A percentile compares a stretch with the other conserved stretches of the same genome.
phyloP scores from a whole-genome alignment of 2,888 invertebrate species.

The Stomorhina lunata region DNA sequence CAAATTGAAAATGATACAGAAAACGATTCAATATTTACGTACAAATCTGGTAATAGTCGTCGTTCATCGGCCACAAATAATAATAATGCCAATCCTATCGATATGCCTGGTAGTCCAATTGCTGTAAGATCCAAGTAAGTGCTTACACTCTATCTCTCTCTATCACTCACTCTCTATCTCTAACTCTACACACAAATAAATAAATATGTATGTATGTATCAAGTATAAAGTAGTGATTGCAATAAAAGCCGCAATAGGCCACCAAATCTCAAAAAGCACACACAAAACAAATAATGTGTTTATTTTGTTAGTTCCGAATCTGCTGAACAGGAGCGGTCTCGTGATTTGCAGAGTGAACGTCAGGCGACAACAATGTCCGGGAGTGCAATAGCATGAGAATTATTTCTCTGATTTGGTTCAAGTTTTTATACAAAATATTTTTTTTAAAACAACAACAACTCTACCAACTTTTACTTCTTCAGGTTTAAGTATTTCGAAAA shows the following conservation, averaged over 20 bases:
- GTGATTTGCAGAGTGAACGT: slow-evolving; percentile 79
- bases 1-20: slow-evolving; percentile 80
- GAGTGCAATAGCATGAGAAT: slow-evolving; percentile 81
- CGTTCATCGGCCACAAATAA: slow-evolving; percentile 79
- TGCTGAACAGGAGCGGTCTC: slow-evolving; percentile 79
- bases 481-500: slow-evolving; percentile 36
- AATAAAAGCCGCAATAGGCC: slow-evolving; percentile 37
- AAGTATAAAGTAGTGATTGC: slow-evolving; percentile 52
- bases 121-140: slow-evolving; percentile 80
- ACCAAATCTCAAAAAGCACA: slow-evolving; percentile 25
- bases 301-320: slow-evolving; percentile 76
- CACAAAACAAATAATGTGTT: slow-evolving; percentile 55
- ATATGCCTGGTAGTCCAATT: slow-evolving; percentile 78
- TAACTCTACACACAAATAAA: slow-evolving; percentile 12
- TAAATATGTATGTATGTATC: not conserved
- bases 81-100: slow-evolving; percentile 78
- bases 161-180: not conserved
- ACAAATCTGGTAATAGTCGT: slow-evolving; percentile 78
- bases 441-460: slow-evolving; percentile 57
- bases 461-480: slow-evolving; percentile 33
- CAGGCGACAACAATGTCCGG: slow-evolving; percentile 80
- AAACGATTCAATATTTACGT: slow-evolving; percentile 79
- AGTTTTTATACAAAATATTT: slow-evolving; percentile 71
- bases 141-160: not conserved
- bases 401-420: slow-evolving; percentile 81